Evolutionary conservation across 2,797 vertebrate genomes (phyloP).

Genomic region (Cetoscarus ocellatus): DNA sequence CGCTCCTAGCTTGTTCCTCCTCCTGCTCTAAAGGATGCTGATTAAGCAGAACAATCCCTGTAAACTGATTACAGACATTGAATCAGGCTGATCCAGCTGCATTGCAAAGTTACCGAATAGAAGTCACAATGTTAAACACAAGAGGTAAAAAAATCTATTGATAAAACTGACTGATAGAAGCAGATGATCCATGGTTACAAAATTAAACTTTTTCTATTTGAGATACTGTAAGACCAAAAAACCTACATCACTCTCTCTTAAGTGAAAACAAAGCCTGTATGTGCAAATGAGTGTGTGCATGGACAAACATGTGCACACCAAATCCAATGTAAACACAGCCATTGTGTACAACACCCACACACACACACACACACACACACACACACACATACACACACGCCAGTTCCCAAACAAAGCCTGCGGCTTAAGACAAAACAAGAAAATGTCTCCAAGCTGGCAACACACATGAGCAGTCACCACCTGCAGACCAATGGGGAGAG

Average conservation of each 20-base stretch:
- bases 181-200: too few relatives aligned
- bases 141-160: too few relatives aligned
- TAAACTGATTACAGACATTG: too few relatives aligned
- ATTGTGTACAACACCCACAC: slow-evolving; percentile 66
- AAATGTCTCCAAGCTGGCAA: slow-evolving; percentile 51
- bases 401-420: slow-evolving; percentile 69
- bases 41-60: too few relatives aligned
- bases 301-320: slow-evolving; percentile 53
- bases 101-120: too few relatives aligned
- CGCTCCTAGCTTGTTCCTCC: too few relatives aligned
- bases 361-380: slow-evolving; percentile 53
- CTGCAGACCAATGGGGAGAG: slow-evolving; percentile 57
- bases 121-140: too few relatives aligned
- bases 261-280: slow-evolving; percentile 51
- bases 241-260: slow-evolving; percentile 18
- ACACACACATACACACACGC: slow-evolving; percentile 38
- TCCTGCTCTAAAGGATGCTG: too few relatives aligned
- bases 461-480: slow-evolving; percentile 70
- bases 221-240: slow-evolving; percentile 19
- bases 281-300: slow-evolving; percentile 44
- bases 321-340: slow-evolving; percentile 72
- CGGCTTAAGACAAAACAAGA: slow-evolving; percentile 69
- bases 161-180: too few relatives aligned
- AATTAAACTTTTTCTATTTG: background rate
- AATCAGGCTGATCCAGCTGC: too few relatives aligned